Percentiles rank a stretch among this genome's conserved stretches.
phyloP scores from a whole-genome alignment of 1,140 invertebrate species.

The Phocides pigmalion region DNA sequence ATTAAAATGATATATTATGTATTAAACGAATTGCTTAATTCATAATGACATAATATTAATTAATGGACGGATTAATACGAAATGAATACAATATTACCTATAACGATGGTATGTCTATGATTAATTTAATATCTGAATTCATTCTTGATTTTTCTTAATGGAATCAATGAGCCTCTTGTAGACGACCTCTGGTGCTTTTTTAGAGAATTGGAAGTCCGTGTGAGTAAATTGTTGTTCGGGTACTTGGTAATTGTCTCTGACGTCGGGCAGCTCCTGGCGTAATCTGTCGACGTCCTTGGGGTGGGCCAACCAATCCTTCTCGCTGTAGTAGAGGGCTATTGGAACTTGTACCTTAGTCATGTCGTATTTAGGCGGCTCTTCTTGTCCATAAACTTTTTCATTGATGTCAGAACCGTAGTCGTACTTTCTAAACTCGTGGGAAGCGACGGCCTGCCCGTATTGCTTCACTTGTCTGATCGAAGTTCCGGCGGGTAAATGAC shows the following conservation, averaged over 20 bases:
- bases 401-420: slow-evolving; percentile 83
- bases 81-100: background rate
- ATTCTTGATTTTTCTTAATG: slow-evolving; percentile 45
- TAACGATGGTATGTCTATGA: background rate
- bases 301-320: slow-evolving; percentile 87
- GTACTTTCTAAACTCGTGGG: slow-evolving; percentile 73
- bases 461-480: slow-evolving; percentile 91
- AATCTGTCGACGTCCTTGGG: slow-evolving; percentile 86
- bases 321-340: slow-evolving; percentile 87
- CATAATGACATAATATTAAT: slow-evolving; percentile 12
- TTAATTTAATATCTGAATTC: background rate
- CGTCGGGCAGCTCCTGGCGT: slow-evolving; percentile 78
- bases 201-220: slow-evolving; percentile 88
- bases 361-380: slow-evolving; percentile 86
- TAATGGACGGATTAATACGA: slow-evolving; percentile 48
- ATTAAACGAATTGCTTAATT: background rate
- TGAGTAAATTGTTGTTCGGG: slow-evolving; percentile 87
- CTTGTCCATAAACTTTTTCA: slow-evolving; percentile 78
- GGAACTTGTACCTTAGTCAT: slow-evolving; percentile 86
- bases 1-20: background rate
- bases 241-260: slow-evolving; percentile 77
- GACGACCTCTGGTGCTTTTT: slow-evolving; percentile 84
- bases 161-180: slow-evolving; percentile 80
- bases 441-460: slow-evolving; percentile 85
- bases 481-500: slow-evolving; percentile 91